Percentiles rank a stretch among this genome's conserved stretches.
phyloP scores from a whole-genome alignment of 2,113 vertebrate genomes.

The Tylochromis polylepis region DNA sequence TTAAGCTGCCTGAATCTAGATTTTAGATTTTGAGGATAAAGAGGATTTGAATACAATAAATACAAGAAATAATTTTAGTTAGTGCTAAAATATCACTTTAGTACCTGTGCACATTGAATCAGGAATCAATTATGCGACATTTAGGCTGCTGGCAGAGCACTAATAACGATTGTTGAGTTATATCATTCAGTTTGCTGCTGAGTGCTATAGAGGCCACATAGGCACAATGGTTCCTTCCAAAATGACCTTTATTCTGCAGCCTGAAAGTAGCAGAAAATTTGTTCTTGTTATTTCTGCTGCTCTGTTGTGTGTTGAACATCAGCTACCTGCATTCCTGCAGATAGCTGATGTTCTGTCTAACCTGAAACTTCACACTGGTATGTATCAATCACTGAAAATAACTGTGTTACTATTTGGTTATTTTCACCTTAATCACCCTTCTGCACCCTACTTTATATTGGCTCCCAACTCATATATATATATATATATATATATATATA shows the following conservation, averaged over 20 bases:
- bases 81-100: background rate
- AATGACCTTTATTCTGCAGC: background rate
- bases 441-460: fast-evolving
- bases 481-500: too few species aligned
- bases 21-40: background rate
- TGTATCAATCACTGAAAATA: background rate
- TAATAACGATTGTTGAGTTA: constrained; percentile 19
- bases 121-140: constrained; percentile 20
- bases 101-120: background rate
- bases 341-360: constrained; percentile 74
- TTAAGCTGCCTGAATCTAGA: background rate
- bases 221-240: background rate
- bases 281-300: background rate
- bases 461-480: background rate
- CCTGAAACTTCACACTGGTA: constrained; percentile 82
- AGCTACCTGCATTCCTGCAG: constrained; percentile 63
- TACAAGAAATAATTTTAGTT: background rate
- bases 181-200: constrained; percentile 10
- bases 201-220: background rate
- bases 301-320: background rate
- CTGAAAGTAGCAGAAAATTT: background rate
- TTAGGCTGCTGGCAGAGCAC: constrained; percentile 15
- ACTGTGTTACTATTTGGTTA: too few species aligned
- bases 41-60: background rate
- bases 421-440: fast-evolving